A percentile compares a stretch with the other conserved stretches of the same genome.
Conservation (phyloP, 2,888 invertebrate species). For the Auanema freiburgensis region DNA sequence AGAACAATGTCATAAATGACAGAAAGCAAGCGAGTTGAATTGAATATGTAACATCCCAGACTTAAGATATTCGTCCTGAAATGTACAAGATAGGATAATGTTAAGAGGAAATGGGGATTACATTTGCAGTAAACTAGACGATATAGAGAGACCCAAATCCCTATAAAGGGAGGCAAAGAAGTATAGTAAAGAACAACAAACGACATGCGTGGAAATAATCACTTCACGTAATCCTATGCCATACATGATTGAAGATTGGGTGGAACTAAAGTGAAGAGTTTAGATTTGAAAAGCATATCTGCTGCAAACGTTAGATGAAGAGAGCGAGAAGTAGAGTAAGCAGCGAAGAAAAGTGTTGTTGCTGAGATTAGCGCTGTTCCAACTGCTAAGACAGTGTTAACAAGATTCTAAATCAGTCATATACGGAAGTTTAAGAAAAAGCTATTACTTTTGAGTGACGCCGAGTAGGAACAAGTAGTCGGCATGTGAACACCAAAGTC, state of each 20-base stretch:
- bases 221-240: slow-evolving; percentile 17
- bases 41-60: background rate
- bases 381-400: slow-evolving; percentile 7
- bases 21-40: background rate
- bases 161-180: slow-evolving; percentile 17
- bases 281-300: background rate
- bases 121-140: slow-evolving; percentile 15
- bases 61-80: background rate
- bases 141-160: slow-evolving; percentile 15
- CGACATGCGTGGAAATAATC: slow-evolving; percentile 6
- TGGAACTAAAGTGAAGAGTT: slow-evolving; percentile 5
- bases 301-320: slow-evolving; percentile 1
- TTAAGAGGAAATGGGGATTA: background rate
- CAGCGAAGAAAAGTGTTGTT: slow-evolving; percentile 16
- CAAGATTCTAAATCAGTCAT: slow-evolving; percentile 3
- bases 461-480: slow-evolving; percentile 6
- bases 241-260: slow-evolving; percentile 17
- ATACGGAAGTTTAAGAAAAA: no score
- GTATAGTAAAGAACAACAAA: slow-evolving; percentile 16
- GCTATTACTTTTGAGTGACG: slow-evolving; percentile 4
- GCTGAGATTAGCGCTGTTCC: slow-evolving; percentile 15
- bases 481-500: slow-evolving; percentile 18
- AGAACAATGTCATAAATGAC: background rate
- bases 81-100: background rate
- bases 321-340: slow-evolving; percentile 17